A percentile compares a stretch with the other conserved stretches of the same genome.
These are phyloP conservation scores for Diaphora mendica DNA, from an alignment of 2,888 invertebrate genomes.

Conservation along the genomic window DNA sequence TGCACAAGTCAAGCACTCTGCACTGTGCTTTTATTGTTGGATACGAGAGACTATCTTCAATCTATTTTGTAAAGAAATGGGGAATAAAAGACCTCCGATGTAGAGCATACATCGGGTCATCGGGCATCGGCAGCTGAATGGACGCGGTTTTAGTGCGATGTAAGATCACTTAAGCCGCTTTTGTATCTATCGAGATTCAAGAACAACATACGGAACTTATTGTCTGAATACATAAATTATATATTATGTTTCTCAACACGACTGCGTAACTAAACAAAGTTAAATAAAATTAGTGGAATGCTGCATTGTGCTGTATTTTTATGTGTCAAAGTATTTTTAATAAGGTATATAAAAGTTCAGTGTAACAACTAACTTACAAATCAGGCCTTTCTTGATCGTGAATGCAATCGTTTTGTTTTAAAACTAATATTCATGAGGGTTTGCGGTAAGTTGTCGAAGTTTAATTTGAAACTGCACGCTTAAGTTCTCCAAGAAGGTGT, in stretches of 20 bases:
- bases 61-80: neutral
- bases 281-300: neutral
- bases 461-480: conserved; percentile 40
- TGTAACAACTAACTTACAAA: neutral
- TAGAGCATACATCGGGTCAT: neutral
- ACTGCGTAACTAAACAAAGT: neutral
- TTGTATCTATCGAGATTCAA: neutral
- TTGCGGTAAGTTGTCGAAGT: conserved; percentile 42
- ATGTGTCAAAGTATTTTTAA: no score
- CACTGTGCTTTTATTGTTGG: neutral
- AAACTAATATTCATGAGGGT: conserved; percentile 47
- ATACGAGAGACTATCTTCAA: neutral
- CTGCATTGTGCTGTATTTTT: neutral
- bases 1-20: neutral
- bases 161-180: neutral
- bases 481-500: neutral
- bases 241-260: neutral
- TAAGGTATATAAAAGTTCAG: no score
- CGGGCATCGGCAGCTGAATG: neutral
- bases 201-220: neutral
- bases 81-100: neutral
- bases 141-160: neutral
- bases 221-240: neutral
- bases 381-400: conserved; percentile 12
- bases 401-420: conserved; percentile 49